Base-by-base conservation (phyloP, 2,888 invertebrate species). In the Escarpia spicata region DNA sequence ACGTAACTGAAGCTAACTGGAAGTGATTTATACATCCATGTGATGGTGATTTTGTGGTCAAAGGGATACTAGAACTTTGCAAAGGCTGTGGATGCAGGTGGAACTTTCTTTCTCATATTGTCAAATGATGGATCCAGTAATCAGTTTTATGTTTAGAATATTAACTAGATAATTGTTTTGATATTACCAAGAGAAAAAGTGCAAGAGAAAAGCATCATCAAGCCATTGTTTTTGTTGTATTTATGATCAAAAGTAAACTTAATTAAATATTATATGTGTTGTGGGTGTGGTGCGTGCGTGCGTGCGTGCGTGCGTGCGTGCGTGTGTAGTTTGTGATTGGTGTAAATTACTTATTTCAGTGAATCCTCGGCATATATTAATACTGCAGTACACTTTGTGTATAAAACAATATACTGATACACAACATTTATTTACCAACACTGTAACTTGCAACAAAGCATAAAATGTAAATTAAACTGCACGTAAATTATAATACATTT, bases 351-450 rank as follows among this genome's bases (percentile, higher is more conserved):
- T 26, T 75, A 26, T 26, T 6, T 3, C 6, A 75, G 19, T n/a
- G 19, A 75, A 6, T 75, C 75, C 4, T 75, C 26, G 19, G 75
- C 75, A 75, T 75, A 75, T 75, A 26, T 75, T 75, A 75, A 75
- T 75, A 75, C 75, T 75, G 75, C n/a, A n/a, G 75, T 75, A 75
- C 75, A 75, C 75, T 75, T 75, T n/a, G n/a, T 75, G 26, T 75
- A 75, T 4, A 75, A 75, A 75, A 75, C 26, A 26, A 75, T 75
- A 75, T 75, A 52, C 52, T 9, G 15, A 9, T 52, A 75, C 75
- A 52, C 52, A 12, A 52, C 9, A 52, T 1, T 12, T 52, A 0
- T 52, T 52, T 12, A 52, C 52, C 52, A 52, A 52, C 52, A 75
- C 19, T 75, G 52, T 52, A 12, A 12, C 9, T 52, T 52, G 75